Percentiles rank a stretch among this genome's conserved stretches.
Conservation (phyloP, 2,888 invertebrate species). For the Hanleya hanleyi region DNA sequence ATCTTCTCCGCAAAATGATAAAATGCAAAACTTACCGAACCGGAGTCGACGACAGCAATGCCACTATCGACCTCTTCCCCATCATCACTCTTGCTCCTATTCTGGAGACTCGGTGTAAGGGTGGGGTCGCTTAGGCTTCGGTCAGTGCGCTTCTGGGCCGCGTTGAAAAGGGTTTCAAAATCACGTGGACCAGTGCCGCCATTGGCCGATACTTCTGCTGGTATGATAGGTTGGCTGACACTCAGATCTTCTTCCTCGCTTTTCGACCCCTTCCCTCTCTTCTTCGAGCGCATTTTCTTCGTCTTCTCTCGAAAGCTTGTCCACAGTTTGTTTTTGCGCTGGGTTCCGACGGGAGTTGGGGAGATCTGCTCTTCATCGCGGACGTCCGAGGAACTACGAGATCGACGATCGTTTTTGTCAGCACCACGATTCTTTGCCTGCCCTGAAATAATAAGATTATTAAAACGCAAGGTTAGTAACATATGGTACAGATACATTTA, state of each 20-base stretch:
- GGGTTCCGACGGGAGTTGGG: slow-evolving; percentile 15
- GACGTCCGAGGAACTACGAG: slow-evolving; percentile 36
- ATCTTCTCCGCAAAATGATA: neutral
- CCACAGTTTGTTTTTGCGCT: slow-evolving; percentile 30
- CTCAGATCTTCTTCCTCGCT: slow-evolving; percentile 24
- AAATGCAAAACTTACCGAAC: neutral
- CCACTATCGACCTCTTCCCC: slow-evolving; percentile 40
- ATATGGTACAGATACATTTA: neutral
- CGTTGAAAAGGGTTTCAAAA: slow-evolving; percentile 22
- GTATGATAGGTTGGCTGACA: slow-evolving; percentile 32
- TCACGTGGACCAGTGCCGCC: slow-evolving; percentile 14
- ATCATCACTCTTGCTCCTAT: slow-evolving; percentile 15
- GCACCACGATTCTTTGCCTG: slow-evolving; percentile 14
- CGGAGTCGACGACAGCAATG: slow-evolving; percentile 28
- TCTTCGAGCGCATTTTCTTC: slow-evolving; percentile 10
- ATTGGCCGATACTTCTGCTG: slow-evolving; percentile 22
- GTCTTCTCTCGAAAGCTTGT: slow-evolving; percentile 37
- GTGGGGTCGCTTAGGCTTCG: slow-evolving; percentile 40
- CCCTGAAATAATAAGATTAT: slow-evolving; percentile 17
- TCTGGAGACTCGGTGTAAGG: slow-evolving; percentile 18
- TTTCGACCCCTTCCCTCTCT: slow-evolving; percentile 18
- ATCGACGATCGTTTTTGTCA: slow-evolving; percentile 19
- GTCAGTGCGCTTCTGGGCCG: slow-evolving; percentile 25
- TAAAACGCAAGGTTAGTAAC: neutral
- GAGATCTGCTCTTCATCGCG: slow-evolving; percentile 2